Evolutionary conservation across 2,888 invertebrate genomes (phyloP).

Genomic region (Drosophila ustulata): DNA sequence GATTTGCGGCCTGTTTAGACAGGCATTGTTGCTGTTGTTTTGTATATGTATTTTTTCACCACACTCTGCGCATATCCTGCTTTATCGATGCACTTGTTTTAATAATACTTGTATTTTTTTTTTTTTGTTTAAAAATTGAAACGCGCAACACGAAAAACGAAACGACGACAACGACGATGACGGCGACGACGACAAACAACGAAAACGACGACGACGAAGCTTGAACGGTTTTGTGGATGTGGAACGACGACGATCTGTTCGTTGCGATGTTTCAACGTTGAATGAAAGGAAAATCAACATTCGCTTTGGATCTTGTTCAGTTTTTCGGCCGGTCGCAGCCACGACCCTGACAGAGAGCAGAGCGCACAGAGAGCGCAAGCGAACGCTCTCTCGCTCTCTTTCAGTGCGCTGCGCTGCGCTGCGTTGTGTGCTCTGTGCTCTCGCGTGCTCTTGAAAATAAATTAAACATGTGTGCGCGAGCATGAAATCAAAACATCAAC

Average conservation of each 20-base stretch:
- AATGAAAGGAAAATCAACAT: conserved; percentile 85
- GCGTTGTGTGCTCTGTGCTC: conserved; percentile 18
- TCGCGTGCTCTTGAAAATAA: conserved; percentile 66
- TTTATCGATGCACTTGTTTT: background rate
- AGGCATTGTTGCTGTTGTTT: conserved; percentile 51
- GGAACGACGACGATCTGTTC: conserved; percentile 83
- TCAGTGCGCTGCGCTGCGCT: conserved; percentile 2
- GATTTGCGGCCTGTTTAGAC: conserved; percentile 32
- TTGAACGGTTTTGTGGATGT: conserved; percentile 27
- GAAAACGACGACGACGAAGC: conserved; percentile 27
- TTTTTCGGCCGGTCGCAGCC: conserved; percentile 58
- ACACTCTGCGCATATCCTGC: conserved; percentile 14
- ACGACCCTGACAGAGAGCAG: conserved; percentile 58
- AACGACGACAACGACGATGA: conserved; percentile 26
- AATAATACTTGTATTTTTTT: background rate
- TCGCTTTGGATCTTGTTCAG: conserved; percentile 84
- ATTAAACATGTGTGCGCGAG: conserved; percentile 44
- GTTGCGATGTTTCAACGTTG: conserved; percentile 78
- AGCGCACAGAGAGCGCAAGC: conserved; percentile 12
- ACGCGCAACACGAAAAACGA: conserved; percentile 26
- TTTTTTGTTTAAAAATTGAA: conserved; percentile 5
- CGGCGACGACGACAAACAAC: conserved; percentile 61
- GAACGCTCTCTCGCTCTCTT: background rate
- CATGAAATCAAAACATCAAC: conserved; percentile 57
- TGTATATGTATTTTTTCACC: conserved; percentile 22